phyloP scores from a whole-genome alignment of 2,797 vertebrate species.

The Lacerta agilis region DNA sequence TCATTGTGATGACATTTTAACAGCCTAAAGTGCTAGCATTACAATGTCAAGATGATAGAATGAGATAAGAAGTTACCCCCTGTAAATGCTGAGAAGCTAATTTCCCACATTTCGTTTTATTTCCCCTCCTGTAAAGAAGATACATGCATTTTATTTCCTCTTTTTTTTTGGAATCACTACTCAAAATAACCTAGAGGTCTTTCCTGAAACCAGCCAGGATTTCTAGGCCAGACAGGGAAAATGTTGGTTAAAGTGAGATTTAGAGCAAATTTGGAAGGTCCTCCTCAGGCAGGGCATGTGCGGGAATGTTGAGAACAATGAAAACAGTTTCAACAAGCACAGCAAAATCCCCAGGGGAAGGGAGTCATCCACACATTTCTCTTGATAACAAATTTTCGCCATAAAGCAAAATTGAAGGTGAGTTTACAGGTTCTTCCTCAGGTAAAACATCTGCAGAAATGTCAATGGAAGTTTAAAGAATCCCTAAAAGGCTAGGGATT shows the following conservation, averaged over 20 bases:
- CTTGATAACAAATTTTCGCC: background rate
- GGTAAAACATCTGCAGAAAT: background rate
- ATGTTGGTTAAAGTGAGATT: background rate
- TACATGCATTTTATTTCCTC: background rate
- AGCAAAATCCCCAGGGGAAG: background rate
- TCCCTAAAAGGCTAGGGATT: background rate
- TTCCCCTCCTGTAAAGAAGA: background rate
- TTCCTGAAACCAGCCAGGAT: background rate
- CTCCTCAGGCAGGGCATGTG: background rate
- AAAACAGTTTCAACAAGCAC: background rate
- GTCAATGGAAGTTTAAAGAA: too few species aligned
- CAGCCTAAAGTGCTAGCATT: slow-evolving; percentile 33
- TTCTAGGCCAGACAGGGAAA: background rate
- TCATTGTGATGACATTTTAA: slow-evolving; percentile 38
- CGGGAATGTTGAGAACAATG: background rate
- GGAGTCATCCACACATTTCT: background rate
- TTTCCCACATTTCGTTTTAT: background rate
- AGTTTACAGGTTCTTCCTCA: background rate
- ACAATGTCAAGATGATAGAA: slow-evolving; percentile 19
- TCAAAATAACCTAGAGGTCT: background rate
- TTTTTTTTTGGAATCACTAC: background rate
- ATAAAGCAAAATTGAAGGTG: background rate
- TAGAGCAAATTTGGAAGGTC: background rate
- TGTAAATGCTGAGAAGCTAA: slow-evolving; percentile 16
- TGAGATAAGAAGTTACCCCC: slow-evolving; percentile 18